These are phyloP conservation scores for Camponotus floridanus DNA, from an alignment of 1,140 invertebrate genomes.

Conservation along the genomic window DNA sequence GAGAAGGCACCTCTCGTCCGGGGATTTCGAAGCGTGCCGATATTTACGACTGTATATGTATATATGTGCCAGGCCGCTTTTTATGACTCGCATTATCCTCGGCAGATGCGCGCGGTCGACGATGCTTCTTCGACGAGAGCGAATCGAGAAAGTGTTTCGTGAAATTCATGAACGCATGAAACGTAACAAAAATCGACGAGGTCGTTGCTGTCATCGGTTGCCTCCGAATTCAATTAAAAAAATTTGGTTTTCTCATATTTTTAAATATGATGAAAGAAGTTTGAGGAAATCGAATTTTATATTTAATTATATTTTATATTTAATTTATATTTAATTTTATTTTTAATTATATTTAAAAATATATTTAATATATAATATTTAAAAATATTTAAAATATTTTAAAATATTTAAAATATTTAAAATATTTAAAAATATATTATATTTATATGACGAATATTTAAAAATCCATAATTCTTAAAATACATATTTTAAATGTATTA, in stretches of 20 bases:
- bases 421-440: no score
- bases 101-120: constrained; percentile 37
- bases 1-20: background rate
- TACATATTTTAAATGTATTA: no score
- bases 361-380: no score
- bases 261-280: background rate
- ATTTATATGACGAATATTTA: no score
- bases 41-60: background rate
- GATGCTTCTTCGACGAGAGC: background rate
- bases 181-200: background rate
- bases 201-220: background rate
- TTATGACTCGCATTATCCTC: constrained; percentile 35
- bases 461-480: no score
- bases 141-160: constrained; percentile 37
- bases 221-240: background rate
- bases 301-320: no score
- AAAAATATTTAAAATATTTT: no score
- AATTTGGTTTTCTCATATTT: background rate
- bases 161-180: background rate
- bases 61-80: constrained; percentile 1
- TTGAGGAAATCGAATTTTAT: no score
- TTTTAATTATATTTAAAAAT: no score
- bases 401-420: no score
- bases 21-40: constrained; percentile 19
- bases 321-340: no score